Conservation (phyloP, 2,797 vertebrate species). For the Spinibarbus caldwelli region DNA sequence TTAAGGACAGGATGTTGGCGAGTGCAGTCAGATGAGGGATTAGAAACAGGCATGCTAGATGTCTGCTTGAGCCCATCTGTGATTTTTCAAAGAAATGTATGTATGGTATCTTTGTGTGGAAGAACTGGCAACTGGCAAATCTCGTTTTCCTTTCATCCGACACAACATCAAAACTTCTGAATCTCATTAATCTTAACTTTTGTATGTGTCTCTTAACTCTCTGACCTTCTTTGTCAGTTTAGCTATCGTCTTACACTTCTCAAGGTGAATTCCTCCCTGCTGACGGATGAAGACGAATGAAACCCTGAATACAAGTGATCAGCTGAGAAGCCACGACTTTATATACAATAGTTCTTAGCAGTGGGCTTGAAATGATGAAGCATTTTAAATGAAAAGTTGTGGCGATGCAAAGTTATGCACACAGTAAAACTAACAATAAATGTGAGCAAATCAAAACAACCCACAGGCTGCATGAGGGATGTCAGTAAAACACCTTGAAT, state of each 20-base stretch:
- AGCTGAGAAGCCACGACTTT: background rate
- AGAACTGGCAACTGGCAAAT: background rate
- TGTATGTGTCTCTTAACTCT: background rate
- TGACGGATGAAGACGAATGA: background rate
- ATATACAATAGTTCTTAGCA: background rate
- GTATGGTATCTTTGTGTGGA: background rate
- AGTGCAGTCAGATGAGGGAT: constrained; percentile 4
- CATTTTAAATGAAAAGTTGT: background rate
- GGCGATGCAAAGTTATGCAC: background rate
- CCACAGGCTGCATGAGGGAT: background rate
- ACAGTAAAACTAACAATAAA: background rate
- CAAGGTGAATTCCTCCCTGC: constrained; percentile 18
- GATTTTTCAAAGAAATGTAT: constrained; percentile 1
- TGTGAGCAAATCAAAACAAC: background rate
- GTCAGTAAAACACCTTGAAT: background rate
- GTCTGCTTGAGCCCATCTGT: background rate
- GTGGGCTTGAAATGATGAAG: background rate
- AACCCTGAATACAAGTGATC: background rate
- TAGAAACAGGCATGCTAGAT: constrained; percentile 11
- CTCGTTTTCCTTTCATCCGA: background rate
- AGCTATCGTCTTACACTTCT: background rate
- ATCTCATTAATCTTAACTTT: background rate
- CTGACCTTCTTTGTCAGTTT: constrained; percentile 12
- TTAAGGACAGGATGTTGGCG: constrained; percentile 13
- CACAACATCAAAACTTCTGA: background rate